Evolutionary conservation across 2,797 vertebrate genomes (phyloP), one percentile per base, ranked within the genome.

Genomic region (Danio tinwini): DNA sequence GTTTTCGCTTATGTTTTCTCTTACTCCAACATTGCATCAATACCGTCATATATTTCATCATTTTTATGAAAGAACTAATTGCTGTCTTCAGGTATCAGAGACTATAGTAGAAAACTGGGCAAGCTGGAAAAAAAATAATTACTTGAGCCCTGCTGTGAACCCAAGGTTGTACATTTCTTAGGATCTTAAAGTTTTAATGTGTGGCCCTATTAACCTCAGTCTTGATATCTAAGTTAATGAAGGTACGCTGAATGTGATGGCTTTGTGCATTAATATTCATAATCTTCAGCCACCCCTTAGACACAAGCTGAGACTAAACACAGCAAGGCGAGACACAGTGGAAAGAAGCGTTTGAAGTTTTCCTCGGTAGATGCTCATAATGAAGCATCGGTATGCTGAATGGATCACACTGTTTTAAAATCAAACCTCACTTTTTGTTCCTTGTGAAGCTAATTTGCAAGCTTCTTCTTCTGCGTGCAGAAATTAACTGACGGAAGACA

Each of bases 181-280:
- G 49, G 8, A 64, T 59, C n/a, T 59, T 77, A 69, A 50, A 42
- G 16, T 59, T 63, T 19, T 19, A 53, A 37, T 29, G n/a, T 52
- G 56, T 71, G 17, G 45, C 39, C 67, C 69, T 78, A 71, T 71
- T 63, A 71, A 71, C 47, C 76, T 63, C 44, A 29, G 64, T 21
- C 67, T 71, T 63, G 14, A 71, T 78, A 42, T 44, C 10, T 2
- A 17, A 42, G 64, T 47, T 76, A 78, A 69, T 69, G 52, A 74
- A 81, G 53, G 61, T 16, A 49, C 1, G 13, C 45, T 73, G 76
- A 63, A 52, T 42, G 53, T 65, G 58, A 83, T 74, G 68, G 59
- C 61, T 16, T 71, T 67, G 63, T 56, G 44, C 72, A 71, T 80
- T 77, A 84, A 80, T 84, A 82, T 83, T 82, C 75, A 77, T 80